Percentiles rank a stretch among this genome's conserved stretches.
Evolutionary conservation across 2,113 vertebrate species (phyloP).

Genomic region (Acrocephalus arundinaceus): DNA sequence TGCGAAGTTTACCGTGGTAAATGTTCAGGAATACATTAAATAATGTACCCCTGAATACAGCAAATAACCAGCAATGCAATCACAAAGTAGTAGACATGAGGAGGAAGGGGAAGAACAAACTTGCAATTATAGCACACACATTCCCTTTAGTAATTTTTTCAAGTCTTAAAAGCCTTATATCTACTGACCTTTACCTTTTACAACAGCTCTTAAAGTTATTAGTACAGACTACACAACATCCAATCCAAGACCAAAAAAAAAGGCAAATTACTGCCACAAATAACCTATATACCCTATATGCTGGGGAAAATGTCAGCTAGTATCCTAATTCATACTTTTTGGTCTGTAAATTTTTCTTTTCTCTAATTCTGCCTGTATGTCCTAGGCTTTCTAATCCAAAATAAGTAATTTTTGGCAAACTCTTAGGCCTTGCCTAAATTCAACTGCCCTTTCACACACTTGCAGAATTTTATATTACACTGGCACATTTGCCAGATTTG

Average conservation of each 20-base stretch:
- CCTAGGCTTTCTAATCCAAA: background rate
- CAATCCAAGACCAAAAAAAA: background rate
- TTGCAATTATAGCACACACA: constrained; percentile 2
- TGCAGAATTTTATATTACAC: background rate
- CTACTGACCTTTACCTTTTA: background rate
- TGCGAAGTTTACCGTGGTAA: background rate
- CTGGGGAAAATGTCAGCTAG: background rate
- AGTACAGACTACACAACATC: background rate
- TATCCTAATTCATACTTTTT: background rate
- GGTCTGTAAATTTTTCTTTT: background rate
- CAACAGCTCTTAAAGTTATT: background rate
- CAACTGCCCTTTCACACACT: background rate
- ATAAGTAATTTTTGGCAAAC: background rate
- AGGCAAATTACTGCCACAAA: background rate
- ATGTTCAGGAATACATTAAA: background rate
- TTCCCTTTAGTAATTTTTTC: constrained; percentile 24
- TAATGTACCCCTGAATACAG: background rate
- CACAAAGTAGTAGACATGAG: background rate
- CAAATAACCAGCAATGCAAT: background rate
- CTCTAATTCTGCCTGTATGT: background rate
- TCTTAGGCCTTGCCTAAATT: background rate
- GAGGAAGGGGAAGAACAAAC: background rate
- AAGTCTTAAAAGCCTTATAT: background rate
- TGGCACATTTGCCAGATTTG: background rate
- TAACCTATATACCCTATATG: background rate